Evolutionary conservation across 2,888 invertebrate genomes (phyloP), one percentile per base, ranked within the genome.

Genomic region (Brachypterus glaber): DNA sequence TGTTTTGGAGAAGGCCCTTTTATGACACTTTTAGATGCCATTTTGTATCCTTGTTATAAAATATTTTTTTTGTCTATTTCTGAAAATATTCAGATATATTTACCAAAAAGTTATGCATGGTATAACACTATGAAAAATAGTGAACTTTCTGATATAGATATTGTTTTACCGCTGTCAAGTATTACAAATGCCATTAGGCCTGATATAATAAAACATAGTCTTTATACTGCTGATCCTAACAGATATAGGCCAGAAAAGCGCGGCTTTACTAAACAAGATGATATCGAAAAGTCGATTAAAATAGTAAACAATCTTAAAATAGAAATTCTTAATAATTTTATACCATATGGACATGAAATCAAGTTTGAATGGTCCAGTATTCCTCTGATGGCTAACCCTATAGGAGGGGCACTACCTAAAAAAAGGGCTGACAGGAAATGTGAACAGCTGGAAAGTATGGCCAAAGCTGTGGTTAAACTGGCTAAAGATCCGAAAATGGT

Each of bases 391-490:
- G 82, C 82, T 1, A 80, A 81, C 54, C 91, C 90, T 3, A 73
- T 73, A 50, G 82, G 81, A 39, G 89, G 89, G 0, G 77, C 84
- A 30, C 66, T 93, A 36, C 93, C 93, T 1, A 68, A 72, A 48
- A 71, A 73, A 17, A 75, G 93, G 39, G 70, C 83, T 5, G 64
- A 70, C 12, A 72, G 89, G 34, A 95, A 95, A 68, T 79, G 82
- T 21, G 79, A 90, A 49, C 95, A 95, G 58, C 61, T 95, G 25
- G 84, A 90, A 63, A 92, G 86, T 61, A 68, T 95, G 50, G 78
- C 79, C 12, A 76, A 79, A 53, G 82, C 88, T 17, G 82, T 85
- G 0, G 59, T 82, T n/a, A 72, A 74, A 37, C 64, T 91, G 39
- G 82, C 84, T 0, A 39, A 39, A 18, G 35, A 42, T 8, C 47